Base-by-base conservation (phyloP, 2,797 vertebrate species). In the Triplophysa bombifrons region DNA sequence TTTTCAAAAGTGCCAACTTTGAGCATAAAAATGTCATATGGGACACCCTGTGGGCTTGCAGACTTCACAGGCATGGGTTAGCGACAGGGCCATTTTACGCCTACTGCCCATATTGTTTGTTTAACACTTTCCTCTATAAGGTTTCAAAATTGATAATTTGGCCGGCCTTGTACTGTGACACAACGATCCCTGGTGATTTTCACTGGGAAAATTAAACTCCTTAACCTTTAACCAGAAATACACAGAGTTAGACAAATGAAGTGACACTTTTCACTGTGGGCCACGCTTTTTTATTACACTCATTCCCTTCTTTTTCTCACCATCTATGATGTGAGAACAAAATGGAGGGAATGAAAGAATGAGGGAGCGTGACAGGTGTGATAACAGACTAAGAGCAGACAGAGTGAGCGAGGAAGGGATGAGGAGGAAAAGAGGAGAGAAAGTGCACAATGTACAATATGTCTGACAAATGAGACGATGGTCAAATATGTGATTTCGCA, bases 401-500 rank as follows among this genome's bases (percentile, higher is more conserved):
- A 55, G 30, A 72, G 50, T 8, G 30, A 75, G 70, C 51, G n/a
- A 51, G 25, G 34, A 53, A 27, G 63, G 64, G 34, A 30, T 16
- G 55, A 25, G 41, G 56, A 16, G 20, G 34, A 64, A 25, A 25
- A 38, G 22, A 60, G 19, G 66, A 71, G 72, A 17, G 22, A 65
- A 60, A 67, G 65, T 44, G 16, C 64, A 58, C 1, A 30, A 65
- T 74, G 53, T 50, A n/a, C n/a, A n/a, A n/a, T n/a, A 1, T 22
- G 65, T 80, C 55, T 80, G 44, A 64, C 72, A 70, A 75, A 69
- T 75, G 44, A 63, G 55, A 50, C 48, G 13, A 51, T 9, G 9
- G 72, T 74, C 79, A 78, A 56, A 56, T 13, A 44, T 3, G 30
- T 7, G 13, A 74, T 87, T 83, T 74, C 13, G 2, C 70, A 82